These are phyloP conservation scores for Agrotis segetum DNA, from an alignment of 2,888 invertebrate species.

Conservation along the genomic window DNA sequence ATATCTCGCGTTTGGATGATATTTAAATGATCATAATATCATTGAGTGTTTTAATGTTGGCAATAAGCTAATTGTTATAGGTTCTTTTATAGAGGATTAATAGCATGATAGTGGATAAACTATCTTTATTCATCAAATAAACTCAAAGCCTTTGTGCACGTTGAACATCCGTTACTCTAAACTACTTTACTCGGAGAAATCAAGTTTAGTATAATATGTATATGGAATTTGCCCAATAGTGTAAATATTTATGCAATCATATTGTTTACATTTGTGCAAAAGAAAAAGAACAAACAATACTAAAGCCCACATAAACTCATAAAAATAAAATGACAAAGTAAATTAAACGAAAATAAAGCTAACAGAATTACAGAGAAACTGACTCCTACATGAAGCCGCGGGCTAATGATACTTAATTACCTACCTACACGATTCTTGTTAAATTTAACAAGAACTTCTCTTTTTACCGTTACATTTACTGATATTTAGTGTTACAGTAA, in stretches of 20 bases:
- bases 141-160: too few relatives aligned
- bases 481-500: background rate
- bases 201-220: too few relatives aligned
- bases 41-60: too few relatives aligned
- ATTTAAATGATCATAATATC: too few relatives aligned
- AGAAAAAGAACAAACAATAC: background rate
- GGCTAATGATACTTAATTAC: slow-evolving; percentile 15
- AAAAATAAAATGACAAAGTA: slow-evolving; percentile 7
- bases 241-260: background rate
- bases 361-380: slow-evolving; percentile 1
- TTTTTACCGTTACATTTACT: background rate
- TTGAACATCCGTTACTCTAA: too few relatives aligned
- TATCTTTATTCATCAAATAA: too few relatives aligned
- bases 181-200: too few relatives aligned
- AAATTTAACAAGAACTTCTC: background rate
- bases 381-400: slow-evolving; percentile 7
- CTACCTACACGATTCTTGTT: slow-evolving; percentile 8
- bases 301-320: background rate
- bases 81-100: too few relatives aligned
- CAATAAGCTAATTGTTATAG: too few relatives aligned
- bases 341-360: slow-evolving; percentile 9
- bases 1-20: too few relatives aligned
- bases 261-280: background rate
- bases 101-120: too few relatives aligned
- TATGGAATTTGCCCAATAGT: too few relatives aligned